Evolutionary conservation across 2,888 invertebrate species (phyloP).

Genomic region (Poecilus cupreus): DNA sequence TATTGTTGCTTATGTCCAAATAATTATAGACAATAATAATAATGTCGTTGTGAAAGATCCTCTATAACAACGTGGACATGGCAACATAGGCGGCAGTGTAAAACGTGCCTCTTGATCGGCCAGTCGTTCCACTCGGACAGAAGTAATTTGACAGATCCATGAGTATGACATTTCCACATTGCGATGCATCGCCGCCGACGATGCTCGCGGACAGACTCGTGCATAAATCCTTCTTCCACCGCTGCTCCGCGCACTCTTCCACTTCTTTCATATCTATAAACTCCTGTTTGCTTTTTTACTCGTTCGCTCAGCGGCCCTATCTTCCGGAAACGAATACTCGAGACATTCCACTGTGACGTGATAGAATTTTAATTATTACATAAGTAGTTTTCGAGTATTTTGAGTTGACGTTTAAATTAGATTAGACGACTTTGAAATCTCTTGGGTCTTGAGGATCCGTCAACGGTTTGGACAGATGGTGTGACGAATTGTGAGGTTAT

Average conservation of each 20-base stretch:
- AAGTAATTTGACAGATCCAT: conserved; percentile 53
- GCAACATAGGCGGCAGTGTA: background rate
- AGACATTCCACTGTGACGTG: conserved; percentile 21
- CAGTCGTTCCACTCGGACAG: conserved; percentile 1
- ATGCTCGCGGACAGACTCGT: conserved; percentile 6
- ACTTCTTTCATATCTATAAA: background rate
- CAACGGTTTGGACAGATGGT: conserved; percentile 10
- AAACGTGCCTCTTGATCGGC: conserved; percentile 8
- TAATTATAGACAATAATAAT: too few species aligned
- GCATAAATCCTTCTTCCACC: conserved; percentile 16
- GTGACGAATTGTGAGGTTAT: background rate
- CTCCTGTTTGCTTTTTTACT: conserved; percentile 3
- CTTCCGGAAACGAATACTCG: conserved; percentile 25
- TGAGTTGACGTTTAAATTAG: conserved; percentile 34
- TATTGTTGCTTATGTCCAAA: background rate
- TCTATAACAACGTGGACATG: background rate
- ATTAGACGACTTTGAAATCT: conserved; percentile 2
- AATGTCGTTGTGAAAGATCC: background rate
- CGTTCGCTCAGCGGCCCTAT: background rate
- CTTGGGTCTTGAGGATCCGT: background rate
- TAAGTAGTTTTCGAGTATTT: conserved; percentile 34
- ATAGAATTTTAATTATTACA: conserved; percentile 25
- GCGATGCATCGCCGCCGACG: conserved; percentile 24
- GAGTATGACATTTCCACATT: conserved; percentile 51
- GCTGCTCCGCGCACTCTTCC: background rate